Base-by-base conservation (phyloP, 2,113 vertebrate genomes). In the Todiramphus chloris region DNA sequence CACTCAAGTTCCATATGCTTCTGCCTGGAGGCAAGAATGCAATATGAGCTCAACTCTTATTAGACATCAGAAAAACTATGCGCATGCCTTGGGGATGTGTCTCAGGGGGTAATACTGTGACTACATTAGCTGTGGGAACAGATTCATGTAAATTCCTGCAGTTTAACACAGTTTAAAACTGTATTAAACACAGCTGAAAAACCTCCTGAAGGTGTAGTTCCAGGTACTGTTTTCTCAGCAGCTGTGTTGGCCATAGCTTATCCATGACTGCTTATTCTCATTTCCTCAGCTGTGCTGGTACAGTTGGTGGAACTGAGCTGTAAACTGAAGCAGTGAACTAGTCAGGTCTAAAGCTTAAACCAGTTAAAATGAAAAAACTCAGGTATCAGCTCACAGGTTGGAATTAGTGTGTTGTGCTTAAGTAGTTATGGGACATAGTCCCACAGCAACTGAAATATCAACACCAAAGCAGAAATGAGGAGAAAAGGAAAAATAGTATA, bases 271-370 rank as follows among this genome's bases (percentile, higher is more conserved):
- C 51, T 74, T 74, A 31, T 84, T 56, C 16, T 87, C 4, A 27
- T 66, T 87, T 74, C 37, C 31, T 89, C 46, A 74, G 35, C 25
- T 88, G 28, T 79, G 33, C 62, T 53, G 48, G 43, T 48, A 11
- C 33, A 18, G 15, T 86, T 87, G 41, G 13, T 50, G 44, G 41
- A 86, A 16, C 68, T 89, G 63, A 66, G 18, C n/a, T 80, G 37
- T 87, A 73, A 89, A 58, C 41, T 77, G 80, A 74, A 89, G 83
- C 51, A 74, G 41, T 53, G 64, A 74, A 46, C 50, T 75, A 25
- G 11, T 93, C 77, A 78, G 33, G n/a, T 81, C 66, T 78, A 35
- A 84, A 95, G 51, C 56, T 91, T 93, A 91, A 91, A 87, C 39
- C 39, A 41, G 39, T 41, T 41, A 11, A 41, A 41, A 41, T 41